Conservation (phyloP, 2,888 invertebrate species). For the Bhutanitis thaidina region DNA sequence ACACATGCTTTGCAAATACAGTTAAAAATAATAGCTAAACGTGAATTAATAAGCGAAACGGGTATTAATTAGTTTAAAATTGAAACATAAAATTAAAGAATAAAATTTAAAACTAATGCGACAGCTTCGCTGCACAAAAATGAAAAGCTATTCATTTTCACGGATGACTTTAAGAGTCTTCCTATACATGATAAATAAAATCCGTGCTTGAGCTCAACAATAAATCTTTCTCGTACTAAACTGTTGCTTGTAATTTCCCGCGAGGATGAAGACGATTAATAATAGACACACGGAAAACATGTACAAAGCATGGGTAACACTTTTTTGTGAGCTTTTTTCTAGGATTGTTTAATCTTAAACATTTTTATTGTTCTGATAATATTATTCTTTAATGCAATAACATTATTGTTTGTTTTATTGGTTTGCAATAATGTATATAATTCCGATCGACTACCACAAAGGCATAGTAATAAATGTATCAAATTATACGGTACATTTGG, state of each 20-base stretch:
- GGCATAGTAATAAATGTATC: conserved; percentile 21
- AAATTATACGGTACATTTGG: conserved; percentile 22
- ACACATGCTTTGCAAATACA: too few relatives aligned
- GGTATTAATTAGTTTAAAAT: too few relatives aligned
- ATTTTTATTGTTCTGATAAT: too few relatives aligned
- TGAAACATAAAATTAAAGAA: too few relatives aligned
- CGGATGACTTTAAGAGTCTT: conserved; percentile 3
- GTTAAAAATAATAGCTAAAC: too few relatives aligned
- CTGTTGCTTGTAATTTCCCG: conserved; percentile 10
- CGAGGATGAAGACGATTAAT: conserved; percentile 8
- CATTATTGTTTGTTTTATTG: background rate
- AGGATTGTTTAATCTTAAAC: too few relatives aligned
- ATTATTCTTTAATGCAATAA: background rate
- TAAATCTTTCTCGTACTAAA: conserved; percentile 12
- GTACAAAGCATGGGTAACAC: too few relatives aligned
- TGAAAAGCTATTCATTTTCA: background rate
- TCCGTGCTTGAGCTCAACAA: background rate
- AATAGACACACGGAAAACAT: background rate
- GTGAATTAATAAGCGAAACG: too few relatives aligned
- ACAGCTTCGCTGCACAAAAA: too few relatives aligned
- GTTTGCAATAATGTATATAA: background rate
- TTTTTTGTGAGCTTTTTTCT: too few relatives aligned
- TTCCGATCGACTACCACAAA: conserved; percentile 1
- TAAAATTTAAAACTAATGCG: too few relatives aligned
- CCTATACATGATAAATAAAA: conserved; percentile 9